Conservation (phyloP, 2,888 invertebrate genomes). For the Callosobruchus maculatus region DNA sequence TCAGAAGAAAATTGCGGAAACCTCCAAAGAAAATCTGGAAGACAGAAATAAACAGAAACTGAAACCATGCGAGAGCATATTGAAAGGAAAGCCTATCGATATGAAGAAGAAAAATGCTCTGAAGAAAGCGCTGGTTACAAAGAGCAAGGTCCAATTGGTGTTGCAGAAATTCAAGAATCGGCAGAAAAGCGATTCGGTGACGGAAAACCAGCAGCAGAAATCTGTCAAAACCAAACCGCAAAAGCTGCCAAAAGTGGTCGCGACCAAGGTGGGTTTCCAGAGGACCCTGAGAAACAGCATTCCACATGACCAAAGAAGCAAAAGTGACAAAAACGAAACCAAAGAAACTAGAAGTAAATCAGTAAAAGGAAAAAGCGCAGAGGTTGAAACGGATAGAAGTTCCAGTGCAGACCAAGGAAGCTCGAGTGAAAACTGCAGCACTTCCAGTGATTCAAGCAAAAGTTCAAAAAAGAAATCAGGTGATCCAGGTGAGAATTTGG, state of each 20-base stretch:
- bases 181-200: conserved; percentile 3
- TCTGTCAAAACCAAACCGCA: neutral
- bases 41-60: conserved; percentile 42
- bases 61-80: conserved; percentile 47
- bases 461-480: neutral
- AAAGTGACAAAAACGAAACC: neutral
- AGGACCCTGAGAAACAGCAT: conserved; percentile 20
- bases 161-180: conserved; percentile 16
- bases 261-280: conserved; percentile 18
- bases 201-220: neutral
- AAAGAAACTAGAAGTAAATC: conserved; percentile 1
- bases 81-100: conserved; percentile 47
- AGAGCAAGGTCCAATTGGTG: conserved; percentile 40
- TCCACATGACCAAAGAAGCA: conserved; percentile 19
- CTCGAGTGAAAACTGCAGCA: neutral
- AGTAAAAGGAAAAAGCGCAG: neutral
- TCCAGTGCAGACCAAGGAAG: neutral
- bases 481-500: neutral
- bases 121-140: conserved; percentile 46
- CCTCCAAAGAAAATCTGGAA: conserved; percentile 13
- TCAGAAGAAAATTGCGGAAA: conserved; percentile 26
- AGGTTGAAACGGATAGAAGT: neutral
- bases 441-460: neutral
- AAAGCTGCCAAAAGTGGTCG: conserved; percentile 12
- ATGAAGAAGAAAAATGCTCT: conserved; percentile 46